phyloP scores from a whole-genome alignment of 2,113 vertebrate genomes.

The Hippocampus mohnikei region DNA sequence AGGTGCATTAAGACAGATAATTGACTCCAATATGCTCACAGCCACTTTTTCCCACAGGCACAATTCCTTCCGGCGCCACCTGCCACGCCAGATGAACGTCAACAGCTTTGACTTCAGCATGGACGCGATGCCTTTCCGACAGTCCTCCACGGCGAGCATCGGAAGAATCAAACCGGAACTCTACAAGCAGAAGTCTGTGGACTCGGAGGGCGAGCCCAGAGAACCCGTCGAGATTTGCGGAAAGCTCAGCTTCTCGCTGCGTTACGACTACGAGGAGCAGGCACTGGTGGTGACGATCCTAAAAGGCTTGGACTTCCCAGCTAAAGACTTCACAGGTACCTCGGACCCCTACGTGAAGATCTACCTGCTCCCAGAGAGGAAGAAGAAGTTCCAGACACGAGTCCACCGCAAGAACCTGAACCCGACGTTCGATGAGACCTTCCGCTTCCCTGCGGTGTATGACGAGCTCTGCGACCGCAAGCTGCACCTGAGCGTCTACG shows the following conservation, averaged over 20 bases:
- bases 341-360: conserved; percentile 98
- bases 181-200: conserved; percentile 97
- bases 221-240: conserved; percentile 88
- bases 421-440: conserved; percentile 90
- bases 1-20: no score
- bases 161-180: conserved; percentile 96
- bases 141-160: conserved; percentile 88
- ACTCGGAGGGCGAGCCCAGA: conserved; percentile 82
- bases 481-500: conserved; percentile 95
- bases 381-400: conserved; percentile 97
- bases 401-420: conserved; percentile 97
- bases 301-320: conserved; percentile 92
- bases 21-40: neutral
- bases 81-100: conserved; percentile 95
- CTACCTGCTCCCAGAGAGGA: conserved; percentile 93
- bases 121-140: conserved; percentile 84
- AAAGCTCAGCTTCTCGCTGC: conserved; percentile 89
- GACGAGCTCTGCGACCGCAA: conserved; percentile 91
- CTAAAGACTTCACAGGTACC: conserved; percentile 94
- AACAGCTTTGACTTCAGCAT: conserved; percentile 91
- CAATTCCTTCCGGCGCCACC: conserved; percentile 93
- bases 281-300: conserved; percentile 87
- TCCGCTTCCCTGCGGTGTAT: conserved; percentile 89
- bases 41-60: conserved; percentile 76
- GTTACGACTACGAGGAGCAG: conserved; percentile 91